Evolutionary conservation across 2,797 vertebrate species (phyloP).

Genomic region (Macropodus opercularis): DNA sequence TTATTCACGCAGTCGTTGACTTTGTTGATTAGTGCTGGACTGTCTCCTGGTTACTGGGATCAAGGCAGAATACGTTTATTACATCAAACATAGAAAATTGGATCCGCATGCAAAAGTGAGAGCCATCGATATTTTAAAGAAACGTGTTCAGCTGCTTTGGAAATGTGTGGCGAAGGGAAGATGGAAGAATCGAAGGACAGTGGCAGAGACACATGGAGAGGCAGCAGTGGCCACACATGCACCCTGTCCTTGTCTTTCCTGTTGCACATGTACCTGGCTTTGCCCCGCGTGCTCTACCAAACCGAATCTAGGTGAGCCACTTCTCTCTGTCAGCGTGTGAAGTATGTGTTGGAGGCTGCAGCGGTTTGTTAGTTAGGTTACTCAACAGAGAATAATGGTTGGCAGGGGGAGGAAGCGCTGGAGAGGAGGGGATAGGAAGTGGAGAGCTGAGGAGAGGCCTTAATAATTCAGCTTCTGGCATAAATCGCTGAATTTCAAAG

Average conservation of each 20-base stretch:
- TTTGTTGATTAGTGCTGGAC: constrained; percentile 7
- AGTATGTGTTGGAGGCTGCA: constrained; percentile 19
- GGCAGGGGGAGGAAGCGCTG: constrained; percentile 38
- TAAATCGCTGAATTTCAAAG: constrained; percentile 34
- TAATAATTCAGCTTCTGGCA: constrained; percentile 58
- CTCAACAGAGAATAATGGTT: constrained; percentile 47
- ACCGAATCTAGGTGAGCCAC: constrained; percentile 19
- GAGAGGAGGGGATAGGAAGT: constrained; percentile 13
- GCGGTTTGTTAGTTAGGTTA: constrained; percentile 39
- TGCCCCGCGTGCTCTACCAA: constrained; percentile 19
- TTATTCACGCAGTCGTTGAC: constrained; percentile 12
- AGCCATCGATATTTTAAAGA: background rate
- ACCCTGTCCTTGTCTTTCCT: too few relatives aligned
- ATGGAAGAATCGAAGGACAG: background rate
- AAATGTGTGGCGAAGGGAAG: background rate
- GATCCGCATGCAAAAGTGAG: background rate
- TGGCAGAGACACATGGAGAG: background rate
- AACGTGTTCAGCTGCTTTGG: background rate
- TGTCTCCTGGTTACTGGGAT: background rate
- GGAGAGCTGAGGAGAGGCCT: constrained; percentile 34
- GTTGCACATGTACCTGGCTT: too few relatives aligned
- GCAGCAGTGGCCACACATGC: background rate
- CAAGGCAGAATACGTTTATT: background rate
- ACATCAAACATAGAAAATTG: background rate
- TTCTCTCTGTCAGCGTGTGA: constrained; percentile 11